Conservation (phyloP, 2,888 invertebrate genomes). For the Himalopsyche anomala region DNA sequence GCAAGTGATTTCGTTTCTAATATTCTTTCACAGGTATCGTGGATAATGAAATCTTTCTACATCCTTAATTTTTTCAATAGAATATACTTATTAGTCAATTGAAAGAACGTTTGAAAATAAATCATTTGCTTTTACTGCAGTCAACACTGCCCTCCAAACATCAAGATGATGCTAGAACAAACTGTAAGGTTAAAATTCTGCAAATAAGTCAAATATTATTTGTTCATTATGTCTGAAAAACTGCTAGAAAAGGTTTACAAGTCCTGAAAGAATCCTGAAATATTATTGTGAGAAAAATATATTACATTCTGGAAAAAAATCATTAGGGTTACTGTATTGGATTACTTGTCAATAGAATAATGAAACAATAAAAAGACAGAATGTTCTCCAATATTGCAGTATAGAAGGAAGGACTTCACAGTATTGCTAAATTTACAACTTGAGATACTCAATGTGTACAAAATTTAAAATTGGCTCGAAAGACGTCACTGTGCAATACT, state of each 20-base stretch:
- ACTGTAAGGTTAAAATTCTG: not conserved
- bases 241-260: constrained; percentile 29
- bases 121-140: not conserved
- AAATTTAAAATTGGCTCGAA: too few species aligned
- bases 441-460: too few species aligned
- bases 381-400: too few species aligned
- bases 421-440: too few species aligned
- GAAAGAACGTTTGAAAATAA: not conserved
- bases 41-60: too few species aligned
- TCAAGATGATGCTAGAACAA: constrained; percentile 37
- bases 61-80: too few species aligned
- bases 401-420: too few species aligned
- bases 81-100: not conserved
- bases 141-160: constrained; percentile 20
- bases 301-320: constrained; percentile 22
- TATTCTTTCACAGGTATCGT: too few species aligned
- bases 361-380: too few species aligned
- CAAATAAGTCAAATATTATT: constrained; percentile 4
- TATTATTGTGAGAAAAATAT: constrained; percentile 11
- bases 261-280: constrained; percentile 37
- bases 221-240: constrained; percentile 32
- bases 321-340: not conserved
- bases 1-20: not conserved
- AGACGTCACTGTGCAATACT: not conserved
- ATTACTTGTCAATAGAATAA: not conserved